Conservation (phyloP, 2,888 invertebrate species). For the Leptarthrus brevirostris region DNA sequence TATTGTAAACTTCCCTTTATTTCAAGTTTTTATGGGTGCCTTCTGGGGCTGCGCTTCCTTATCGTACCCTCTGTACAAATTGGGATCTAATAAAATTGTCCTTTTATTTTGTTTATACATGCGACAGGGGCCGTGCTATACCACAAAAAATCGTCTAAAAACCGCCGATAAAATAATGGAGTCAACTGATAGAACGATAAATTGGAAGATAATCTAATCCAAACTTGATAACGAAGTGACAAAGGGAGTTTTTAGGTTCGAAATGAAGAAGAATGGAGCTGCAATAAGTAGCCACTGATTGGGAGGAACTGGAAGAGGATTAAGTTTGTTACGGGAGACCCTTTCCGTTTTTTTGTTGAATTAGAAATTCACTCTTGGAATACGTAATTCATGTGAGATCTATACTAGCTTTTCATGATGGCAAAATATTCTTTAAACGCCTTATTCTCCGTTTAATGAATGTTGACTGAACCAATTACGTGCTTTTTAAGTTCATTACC, state of each 20-base stretch:
- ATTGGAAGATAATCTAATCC: constrained; percentile 36
- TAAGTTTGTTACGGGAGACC: no score
- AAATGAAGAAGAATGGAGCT: background rate
- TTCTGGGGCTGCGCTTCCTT: background rate
- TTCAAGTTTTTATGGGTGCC: constrained; percentile 1
- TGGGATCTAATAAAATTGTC: constrained; percentile 40
- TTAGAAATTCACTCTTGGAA: no score
- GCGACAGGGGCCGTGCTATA: background rate
- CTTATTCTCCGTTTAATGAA: no score
- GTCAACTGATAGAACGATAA: constrained; percentile 29
- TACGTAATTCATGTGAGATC: no score
- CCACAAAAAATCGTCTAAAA: constrained; percentile 30
- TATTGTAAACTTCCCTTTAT: constrained; percentile 47
- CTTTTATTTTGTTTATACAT: constrained; percentile 39
- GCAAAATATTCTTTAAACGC: no score
- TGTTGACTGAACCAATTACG: no score
- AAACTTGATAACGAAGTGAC: constrained; percentile 41
- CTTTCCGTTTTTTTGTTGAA: no score
- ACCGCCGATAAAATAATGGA: constrained; percentile 27
- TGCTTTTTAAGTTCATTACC: no score
- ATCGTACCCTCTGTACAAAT: constrained; percentile 22
- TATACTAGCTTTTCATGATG: no score
- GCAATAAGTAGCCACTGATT: background rate
- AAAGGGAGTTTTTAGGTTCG: background rate
- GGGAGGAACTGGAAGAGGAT: background rate